Conservation (phyloP, 2,113 vertebrate species). For the Corapipo altera region DNA sequence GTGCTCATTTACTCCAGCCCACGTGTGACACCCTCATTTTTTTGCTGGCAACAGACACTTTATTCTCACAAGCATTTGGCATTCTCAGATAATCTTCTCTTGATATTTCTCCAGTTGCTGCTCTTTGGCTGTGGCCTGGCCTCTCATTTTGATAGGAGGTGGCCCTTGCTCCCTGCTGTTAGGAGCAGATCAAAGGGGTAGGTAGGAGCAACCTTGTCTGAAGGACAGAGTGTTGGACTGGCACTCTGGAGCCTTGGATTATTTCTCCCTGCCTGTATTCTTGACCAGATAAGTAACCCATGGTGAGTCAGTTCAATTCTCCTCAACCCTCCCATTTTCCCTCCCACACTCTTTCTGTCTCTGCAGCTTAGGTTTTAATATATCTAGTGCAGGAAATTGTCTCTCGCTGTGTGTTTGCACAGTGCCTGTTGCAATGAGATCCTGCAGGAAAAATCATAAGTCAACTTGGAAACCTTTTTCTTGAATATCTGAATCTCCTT, state of each 20-base stretch:
- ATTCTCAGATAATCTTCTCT: neutral
- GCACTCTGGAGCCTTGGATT: constrained; percentile 8
- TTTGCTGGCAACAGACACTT: neutral
- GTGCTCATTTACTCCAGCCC: neutral
- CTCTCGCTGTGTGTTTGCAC: neutral
- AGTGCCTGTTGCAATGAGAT: constrained; percentile 8
- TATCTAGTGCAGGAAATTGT: constrained; percentile 36
- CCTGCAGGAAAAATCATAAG: constrained; percentile 35
- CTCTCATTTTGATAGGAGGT: neutral
- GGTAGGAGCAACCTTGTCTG: neutral
- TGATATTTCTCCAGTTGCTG: neutral
- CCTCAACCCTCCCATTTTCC: constrained; percentile 24
- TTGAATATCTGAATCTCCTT: constrained; percentile 27
- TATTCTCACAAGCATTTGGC: neutral
- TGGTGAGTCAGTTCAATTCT: constrained; percentile 29
- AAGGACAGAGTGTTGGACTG: neutral
- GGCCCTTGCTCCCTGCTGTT: neutral
- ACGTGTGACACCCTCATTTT: fast-evolving
- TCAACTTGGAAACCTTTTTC: constrained; percentile 23
- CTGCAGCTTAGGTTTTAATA: constrained; percentile 30
- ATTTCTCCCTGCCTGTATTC: constrained; percentile 17
- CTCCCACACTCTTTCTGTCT: constrained; percentile 48
- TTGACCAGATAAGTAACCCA: constrained; percentile 39
- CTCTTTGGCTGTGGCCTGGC: neutral
- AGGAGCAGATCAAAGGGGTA: neutral